Percentiles rank a stretch among this genome's conserved stretches.
Conservation (phyloP, 2,888 invertebrate genomes). For the Mactromeris polynyma region DNA sequence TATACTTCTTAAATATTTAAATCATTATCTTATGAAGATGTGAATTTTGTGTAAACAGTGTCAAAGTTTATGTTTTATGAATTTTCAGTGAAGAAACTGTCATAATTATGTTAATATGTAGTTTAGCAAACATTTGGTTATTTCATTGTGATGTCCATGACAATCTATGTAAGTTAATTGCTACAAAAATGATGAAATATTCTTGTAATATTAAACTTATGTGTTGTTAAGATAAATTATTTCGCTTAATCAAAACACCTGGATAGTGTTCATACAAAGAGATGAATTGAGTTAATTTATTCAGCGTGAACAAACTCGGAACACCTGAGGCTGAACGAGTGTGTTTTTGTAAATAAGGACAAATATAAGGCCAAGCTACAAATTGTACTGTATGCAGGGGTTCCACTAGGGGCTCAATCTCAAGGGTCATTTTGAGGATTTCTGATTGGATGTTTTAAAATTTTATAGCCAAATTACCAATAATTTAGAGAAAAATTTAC, state of each 20-base stretch:
- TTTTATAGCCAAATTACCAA: too few relatives aligned
- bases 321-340: slow-evolving; percentile 2
- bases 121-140: too few relatives aligned
- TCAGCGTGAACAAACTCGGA: background rate
- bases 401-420: too few relatives aligned
- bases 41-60: too few relatives aligned
- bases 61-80: too few relatives aligned
- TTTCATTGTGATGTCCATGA: background rate
- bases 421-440: too few relatives aligned
- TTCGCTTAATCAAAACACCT: slow-evolving; percentile 8
- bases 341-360: background rate
- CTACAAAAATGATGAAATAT: background rate
- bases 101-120: too few relatives aligned
- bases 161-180: background rate
- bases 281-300: background rate
- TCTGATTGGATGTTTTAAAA: too few relatives aligned
- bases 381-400: background rate
- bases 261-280: background rate
- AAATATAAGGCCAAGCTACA: background rate
- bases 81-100: too few relatives aligned
- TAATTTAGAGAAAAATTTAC: too few relatives aligned
- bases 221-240: background rate
- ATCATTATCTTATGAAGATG: too few relatives aligned
- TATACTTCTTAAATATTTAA: too few relatives aligned
- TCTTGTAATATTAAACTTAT: background rate